Evolutionary conservation across 2,113 vertebrate species (phyloP).

Genomic region (Syngnathus scovelli): DNA sequence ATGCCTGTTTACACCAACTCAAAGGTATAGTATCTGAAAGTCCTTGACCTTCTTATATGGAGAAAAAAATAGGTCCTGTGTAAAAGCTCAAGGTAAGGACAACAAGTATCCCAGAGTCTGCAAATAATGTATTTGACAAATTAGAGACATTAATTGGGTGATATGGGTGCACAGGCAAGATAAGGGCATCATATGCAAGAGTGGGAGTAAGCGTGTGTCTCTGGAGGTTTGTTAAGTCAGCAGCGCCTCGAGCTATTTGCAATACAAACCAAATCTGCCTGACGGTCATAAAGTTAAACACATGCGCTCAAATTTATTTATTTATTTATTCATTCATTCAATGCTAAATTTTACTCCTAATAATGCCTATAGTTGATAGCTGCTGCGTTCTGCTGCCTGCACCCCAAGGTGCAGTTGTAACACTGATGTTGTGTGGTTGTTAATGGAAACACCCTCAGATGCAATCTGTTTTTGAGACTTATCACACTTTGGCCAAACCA

Average conservation of each 20-base stretch:
- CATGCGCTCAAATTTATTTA: neutral
- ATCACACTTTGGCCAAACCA: slow-evolving; percentile 31
- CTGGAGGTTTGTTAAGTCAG: slow-evolving; percentile 40
- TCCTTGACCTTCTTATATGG: slow-evolving; percentile 12
- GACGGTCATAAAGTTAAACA: slow-evolving; percentile 6
- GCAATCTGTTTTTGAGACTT: slow-evolving; percentile 60
- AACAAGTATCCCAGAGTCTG: slow-evolving; percentile 4
- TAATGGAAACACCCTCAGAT: slow-evolving; percentile 63
- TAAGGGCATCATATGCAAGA: slow-evolving; percentile 20
- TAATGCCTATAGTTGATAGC: slow-evolving; percentile 40
- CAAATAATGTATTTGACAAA: slow-evolving; percentile 10
- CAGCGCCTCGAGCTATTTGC: slow-evolving; percentile 22
- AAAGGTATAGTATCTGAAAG: slow-evolving; percentile 3
- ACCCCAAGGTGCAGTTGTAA: slow-evolving; percentile 40
- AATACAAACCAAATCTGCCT: slow-evolving; percentile 33
- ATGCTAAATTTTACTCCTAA: slow-evolving; percentile 17
- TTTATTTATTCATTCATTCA: neutral
- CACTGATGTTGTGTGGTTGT: slow-evolving; percentile 50
- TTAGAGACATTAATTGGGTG: slow-evolving; percentile 11
- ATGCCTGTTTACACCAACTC: slow-evolving; percentile 12
- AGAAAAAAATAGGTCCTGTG: slow-evolving; percentile 5
- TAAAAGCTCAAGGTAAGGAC: slow-evolving; percentile 6
- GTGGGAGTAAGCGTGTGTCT: slow-evolving; percentile 21
- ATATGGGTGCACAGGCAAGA: slow-evolving; percentile 23
- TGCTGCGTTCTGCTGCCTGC: slow-evolving; percentile 13